Percentiles rank a stretch among this genome's conserved stretches.
phyloP scores from a whole-genome alignment of 2,888 invertebrate genomes.

The Lasioglossum figueresi region DNA sequence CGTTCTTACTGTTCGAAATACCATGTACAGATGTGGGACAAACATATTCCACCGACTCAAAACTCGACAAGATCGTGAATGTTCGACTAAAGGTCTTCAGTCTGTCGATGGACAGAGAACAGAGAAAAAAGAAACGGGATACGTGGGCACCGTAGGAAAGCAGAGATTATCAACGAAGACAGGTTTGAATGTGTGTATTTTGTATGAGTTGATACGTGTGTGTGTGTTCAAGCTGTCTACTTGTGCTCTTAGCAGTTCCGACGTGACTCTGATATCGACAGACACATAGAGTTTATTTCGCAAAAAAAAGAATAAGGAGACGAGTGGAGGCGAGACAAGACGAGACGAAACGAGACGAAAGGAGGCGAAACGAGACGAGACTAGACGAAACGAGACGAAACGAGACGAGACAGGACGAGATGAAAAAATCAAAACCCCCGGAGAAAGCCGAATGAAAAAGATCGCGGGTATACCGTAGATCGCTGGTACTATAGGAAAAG shows the following conservation, averaged over 20 bases:
- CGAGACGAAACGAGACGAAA: neutral
- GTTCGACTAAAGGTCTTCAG: neutral
- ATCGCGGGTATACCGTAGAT: constrained; percentile 28
- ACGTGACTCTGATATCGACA: constrained; percentile 72
- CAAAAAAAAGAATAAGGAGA: constrained; percentile 5
- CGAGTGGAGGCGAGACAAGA: neutral
- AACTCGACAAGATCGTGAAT: neutral
- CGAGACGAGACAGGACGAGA: neutral
- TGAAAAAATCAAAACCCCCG: constrained; percentile 23
- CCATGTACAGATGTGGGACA: neutral
- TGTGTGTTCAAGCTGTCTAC: constrained; percentile 39
- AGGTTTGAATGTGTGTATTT: too few relatives aligned
- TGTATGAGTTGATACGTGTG: neutral
- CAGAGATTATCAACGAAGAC: constrained; percentile 10
- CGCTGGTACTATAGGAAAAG: constrained; percentile 62
- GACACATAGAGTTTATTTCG: constrained; percentile 35
- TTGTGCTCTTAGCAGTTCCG: constrained; percentile 74
- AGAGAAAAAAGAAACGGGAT: too few relatives aligned
- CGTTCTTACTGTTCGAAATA: neutral
- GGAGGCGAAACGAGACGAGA: neutral
- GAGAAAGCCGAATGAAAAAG: constrained; percentile 44
- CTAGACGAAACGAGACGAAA: neutral
- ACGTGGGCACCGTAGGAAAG: too few relatives aligned
- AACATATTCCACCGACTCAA: neutral
- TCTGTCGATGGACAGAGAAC: constrained; percentile 5